Conservation (phyloP, 2,113 vertebrate species). For the Oncorhynchus kisutch region DNA sequence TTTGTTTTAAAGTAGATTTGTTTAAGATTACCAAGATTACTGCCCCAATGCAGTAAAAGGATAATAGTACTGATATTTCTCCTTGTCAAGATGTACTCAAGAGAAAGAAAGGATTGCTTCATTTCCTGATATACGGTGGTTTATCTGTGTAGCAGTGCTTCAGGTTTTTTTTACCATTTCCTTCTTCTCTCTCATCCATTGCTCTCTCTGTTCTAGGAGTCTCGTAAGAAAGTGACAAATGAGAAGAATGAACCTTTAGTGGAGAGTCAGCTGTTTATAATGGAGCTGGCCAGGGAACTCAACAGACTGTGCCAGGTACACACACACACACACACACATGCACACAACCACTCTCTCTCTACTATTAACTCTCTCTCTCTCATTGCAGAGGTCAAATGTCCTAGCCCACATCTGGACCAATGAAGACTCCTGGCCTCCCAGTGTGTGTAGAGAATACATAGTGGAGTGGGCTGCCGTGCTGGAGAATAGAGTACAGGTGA, state of each 20-base stretch:
- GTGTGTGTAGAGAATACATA: conserved; percentile 69
- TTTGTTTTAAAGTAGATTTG: too few relatives aligned
- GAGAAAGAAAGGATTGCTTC: neutral
- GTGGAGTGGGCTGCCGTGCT: conserved; percentile 67
- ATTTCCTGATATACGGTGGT: neutral
- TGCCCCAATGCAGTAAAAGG: too few relatives aligned
- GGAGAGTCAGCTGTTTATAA: conserved; percentile 75
- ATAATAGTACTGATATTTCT: too few relatives aligned
- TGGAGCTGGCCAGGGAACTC: conserved; percentile 75
- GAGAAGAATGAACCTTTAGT: conserved; percentile 70
- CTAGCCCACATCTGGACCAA: conserved; percentile 73
- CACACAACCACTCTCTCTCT: neutral
- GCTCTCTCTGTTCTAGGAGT: conserved; percentile 57
- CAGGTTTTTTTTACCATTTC: neutral
- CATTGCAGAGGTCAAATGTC: conserved; percentile 65
- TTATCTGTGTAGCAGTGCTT: neutral
- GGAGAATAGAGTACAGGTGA: conserved; percentile 62
- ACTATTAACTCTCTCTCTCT: neutral
- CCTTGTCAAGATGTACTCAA: neutral
- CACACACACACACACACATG: neutral
- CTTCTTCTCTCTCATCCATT: neutral
- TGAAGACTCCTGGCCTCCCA: conserved; percentile 69
- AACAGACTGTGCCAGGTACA: conserved; percentile 72
- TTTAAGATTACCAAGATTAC: too few relatives aligned
- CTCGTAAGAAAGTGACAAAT: conserved; percentile 62